Conservation (phyloP, 2,113 vertebrate species). For the Marmota monax region DNA sequence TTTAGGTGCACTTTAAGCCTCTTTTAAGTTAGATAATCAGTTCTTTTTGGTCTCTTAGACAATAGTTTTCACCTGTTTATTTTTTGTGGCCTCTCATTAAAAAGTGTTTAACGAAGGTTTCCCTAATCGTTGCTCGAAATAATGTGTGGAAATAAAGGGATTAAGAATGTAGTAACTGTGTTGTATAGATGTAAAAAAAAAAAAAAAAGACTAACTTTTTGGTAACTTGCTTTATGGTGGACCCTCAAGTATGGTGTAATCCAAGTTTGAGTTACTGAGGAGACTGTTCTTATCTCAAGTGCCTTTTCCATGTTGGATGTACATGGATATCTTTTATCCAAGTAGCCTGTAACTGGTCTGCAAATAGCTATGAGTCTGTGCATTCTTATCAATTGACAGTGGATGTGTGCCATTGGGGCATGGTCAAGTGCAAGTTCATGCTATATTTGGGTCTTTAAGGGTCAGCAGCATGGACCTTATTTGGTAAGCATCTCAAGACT, state of each 20-base stretch:
- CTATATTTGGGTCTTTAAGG: slow-evolving; percentile 75
- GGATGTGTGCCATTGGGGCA: slow-evolving; percentile 9
- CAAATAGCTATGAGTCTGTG: slow-evolving; percentile 70
- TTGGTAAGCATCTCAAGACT: slow-evolving; percentile 64
- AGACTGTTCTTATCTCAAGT: slow-evolving; percentile 63
- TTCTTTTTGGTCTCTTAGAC: slow-evolving; percentile 11
- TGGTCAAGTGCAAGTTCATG: slow-evolving; percentile 60
- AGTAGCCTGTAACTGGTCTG: slow-evolving; percentile 32
- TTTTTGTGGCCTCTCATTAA: slow-evolving; percentile 8
- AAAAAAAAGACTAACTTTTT: not conserved
- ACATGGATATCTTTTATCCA: slow-evolving; percentile 49
- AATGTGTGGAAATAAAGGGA: not conserved
- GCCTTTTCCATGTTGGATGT: slow-evolving; percentile 63
- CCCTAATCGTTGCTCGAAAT: slow-evolving; percentile 18
- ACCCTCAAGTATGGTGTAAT: not conserved
- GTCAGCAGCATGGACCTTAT: slow-evolving; percentile 45
- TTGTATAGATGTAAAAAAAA: not conserved
- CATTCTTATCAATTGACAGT: slow-evolving; percentile 65
- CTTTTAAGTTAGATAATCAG: not conserved
- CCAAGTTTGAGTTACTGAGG: not conserved
- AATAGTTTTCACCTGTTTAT: not conserved
- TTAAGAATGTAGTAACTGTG: not conserved
- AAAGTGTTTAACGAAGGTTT: not conserved
- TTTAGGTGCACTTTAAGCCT: not conserved
- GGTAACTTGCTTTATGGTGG: not conserved